Evolutionary conservation across 2,888 invertebrate genomes (phyloP), one percentile per base, ranked within the genome.

Genomic region (Caenorhabditis wallacei): DNA sequence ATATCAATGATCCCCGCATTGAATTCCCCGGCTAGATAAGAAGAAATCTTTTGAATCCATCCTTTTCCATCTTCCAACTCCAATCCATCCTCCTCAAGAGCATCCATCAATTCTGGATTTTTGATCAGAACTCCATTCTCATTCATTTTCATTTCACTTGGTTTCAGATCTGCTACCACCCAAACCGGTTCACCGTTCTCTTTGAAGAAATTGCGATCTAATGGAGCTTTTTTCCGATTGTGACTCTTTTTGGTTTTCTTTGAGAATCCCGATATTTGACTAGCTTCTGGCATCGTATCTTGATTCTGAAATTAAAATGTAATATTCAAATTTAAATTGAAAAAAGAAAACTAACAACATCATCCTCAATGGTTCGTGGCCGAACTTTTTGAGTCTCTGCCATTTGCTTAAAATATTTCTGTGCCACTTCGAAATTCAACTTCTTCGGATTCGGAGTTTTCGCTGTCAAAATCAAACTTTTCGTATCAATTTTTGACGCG

Each of bases 111-210:
- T 26, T 74, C 74, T 22, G 74, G 74, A 30, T 74, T 26, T n/a
- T 35, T 64, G 4, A 64, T 37, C 46, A 26, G 1, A 10, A 30
- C 64, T 26, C 74, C 74, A 7, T 46, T 43, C 5, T 53, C 54
- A 35, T 61, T 64, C 35, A 54, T 51, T 18, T 24, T 37, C n/a
- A 59, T 24, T n/a, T 74, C 64, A 16, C 48, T 54, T 26, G 64
- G 74, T 18, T 43, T 56, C 2, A 54, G 24, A n/a, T 74, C 74
- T 8, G 64, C 54, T 10, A 74, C 74, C 64, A 74, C 56, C 74
- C 74, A 74, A 43, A 74, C 56, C 1, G 74, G 74, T 13, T 74
- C 64, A 13, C 74, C 74, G 24, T 74, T 64, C 53, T 53, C 64
- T 46, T 54, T 54, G 24, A 74, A 74, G 13, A 74, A 40, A 20